Conservation (phyloP, 2,113 vertebrate species). For the Columbina picui region DNA sequence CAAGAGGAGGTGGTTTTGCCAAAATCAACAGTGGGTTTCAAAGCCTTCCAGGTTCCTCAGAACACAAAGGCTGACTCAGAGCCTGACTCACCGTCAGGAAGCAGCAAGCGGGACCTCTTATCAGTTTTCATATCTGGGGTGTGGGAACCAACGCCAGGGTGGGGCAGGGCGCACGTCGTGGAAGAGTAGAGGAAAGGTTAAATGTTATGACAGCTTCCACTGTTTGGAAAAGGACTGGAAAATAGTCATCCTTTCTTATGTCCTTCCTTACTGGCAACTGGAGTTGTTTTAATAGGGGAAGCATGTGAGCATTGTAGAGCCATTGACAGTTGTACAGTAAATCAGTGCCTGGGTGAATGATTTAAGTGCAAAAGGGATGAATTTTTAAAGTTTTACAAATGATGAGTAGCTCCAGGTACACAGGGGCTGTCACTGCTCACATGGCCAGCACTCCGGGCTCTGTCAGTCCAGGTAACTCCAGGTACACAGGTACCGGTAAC, state of each 20-base stretch:
- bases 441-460: background rate
- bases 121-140: conserved; percentile 75
- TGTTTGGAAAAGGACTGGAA: conserved; percentile 17
- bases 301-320: background rate
- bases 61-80: conserved; percentile 83
- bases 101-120: conserved; percentile 65
- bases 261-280: background rate
- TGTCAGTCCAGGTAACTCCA: too few species aligned
- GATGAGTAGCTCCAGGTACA: background rate
- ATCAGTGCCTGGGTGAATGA: background rate
- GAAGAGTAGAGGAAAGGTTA: conserved; percentile 57
- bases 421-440: background rate
- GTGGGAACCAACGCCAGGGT: conserved; percentile 57
- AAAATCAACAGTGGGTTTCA: conserved; percentile 75
- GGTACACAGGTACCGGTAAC: too few species aligned
- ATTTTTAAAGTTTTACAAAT: background rate
- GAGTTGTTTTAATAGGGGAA: background rate
- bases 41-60: conserved; percentile 76
- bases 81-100: conserved; percentile 79
- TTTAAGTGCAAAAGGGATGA: background rate
- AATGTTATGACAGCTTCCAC: conserved; percentile 39
- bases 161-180: background rate
- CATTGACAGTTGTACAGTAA: background rate
- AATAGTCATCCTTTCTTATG: background rate
- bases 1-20: conserved; percentile 52